Evolutionary conservation across 1,140 invertebrate genomes (phyloP), one percentile per base, ranked within the genome.

Genomic region (Nomia melanderi): DNA sequence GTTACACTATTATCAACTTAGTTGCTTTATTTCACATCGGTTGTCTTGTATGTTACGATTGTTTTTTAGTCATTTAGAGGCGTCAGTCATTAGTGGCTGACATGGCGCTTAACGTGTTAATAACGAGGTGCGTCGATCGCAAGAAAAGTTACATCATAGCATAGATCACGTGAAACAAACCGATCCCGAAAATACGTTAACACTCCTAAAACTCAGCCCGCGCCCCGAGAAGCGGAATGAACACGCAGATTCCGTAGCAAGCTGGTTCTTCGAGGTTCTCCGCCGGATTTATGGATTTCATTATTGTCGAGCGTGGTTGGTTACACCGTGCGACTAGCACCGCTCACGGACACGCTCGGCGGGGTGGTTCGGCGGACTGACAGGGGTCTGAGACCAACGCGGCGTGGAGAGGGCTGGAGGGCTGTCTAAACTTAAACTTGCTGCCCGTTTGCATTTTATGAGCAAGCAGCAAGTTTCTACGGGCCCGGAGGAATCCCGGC

Each of bases 231-330:
- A 78, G 59, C 69, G 47, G 41, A 65, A 83, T 25, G 67, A 41
- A 60, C 59, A 27, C 33, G 14, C 9, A 53, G 44, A 56, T 41
- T 47, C 36, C 60, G 56, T 56, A 67, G 60, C 47, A n/a, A 50
- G 23, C 47, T n/a, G 63, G 75, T 70, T 79, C 77, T 81, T 79
- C 82, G 64, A 73, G 66, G 70, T 47, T 72, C 83, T 87, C 83
- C 86, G 84, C 84, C 87, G 88, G 85, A 90, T 90, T 90, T 90
- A 89, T 89, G 88, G 89, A 89, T 89, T 90, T 90, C 88, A 90
- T 90, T 90, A 90, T 89, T 89, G 88, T 87, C 85, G 87, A 27
- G 56, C 80, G 87, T 77, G 80, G 83, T 87, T 83, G 84, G 84
- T 86, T 84, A 78, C 83, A 78, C 77, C 69, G 57, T 69, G 64